Evolutionary conservation across 2,113 vertebrate species (phyloP), one percentile per base, ranked within the genome.

Genomic region (Callipepla squamata): DNA sequence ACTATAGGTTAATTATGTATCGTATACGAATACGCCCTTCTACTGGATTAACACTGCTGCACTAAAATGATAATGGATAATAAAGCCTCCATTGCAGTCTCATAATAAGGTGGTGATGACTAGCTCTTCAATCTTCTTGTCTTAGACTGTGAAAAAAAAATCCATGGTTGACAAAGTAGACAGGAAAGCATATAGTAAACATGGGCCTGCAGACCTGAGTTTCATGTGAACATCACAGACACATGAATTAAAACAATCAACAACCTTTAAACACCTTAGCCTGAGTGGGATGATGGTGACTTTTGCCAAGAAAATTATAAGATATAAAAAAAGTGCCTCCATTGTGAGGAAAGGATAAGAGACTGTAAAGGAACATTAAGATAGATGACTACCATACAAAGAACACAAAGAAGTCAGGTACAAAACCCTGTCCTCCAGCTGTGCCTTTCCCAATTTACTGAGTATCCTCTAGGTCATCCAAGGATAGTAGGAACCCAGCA

Each of bases 251-350:
- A 57, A 87, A 65, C 51, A 72, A 80, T 50, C 80, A 88, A 75
- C 14, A 67, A 40, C n/a, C 85, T 74, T 77, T 48, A 72, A 83
- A 94, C 67, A 59, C 38, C 68, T 85, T 22, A 59, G 68, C 66
- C 51, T 78, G 51, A 75, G 13, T 63, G 30, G 47, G 34, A 95
- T 25, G 40, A 87, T 68, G 55, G 19, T 53, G 82, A 85, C 85
- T 74, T 80, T 38, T 72, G 40, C 57, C 61, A 93, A 84, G 51
- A 76, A 86, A 85, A 92, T 70, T 55, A 79, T 36, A 83, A 90
- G 79, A 62, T 61, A 73, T 0, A 58, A 38, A 40, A 40, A 40
- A 93, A 59, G 10, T 23, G n/a, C 50, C 70, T 17, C 79, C 45
- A 57, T 0, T 0, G 65, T n/a, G 13, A 89, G 55, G 89, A 69